These are phyloP conservation scores for Craseonycteris thonglongyai DNA, from an alignment of 2,113 vertebrate species.

Conservation along the genomic window DNA sequence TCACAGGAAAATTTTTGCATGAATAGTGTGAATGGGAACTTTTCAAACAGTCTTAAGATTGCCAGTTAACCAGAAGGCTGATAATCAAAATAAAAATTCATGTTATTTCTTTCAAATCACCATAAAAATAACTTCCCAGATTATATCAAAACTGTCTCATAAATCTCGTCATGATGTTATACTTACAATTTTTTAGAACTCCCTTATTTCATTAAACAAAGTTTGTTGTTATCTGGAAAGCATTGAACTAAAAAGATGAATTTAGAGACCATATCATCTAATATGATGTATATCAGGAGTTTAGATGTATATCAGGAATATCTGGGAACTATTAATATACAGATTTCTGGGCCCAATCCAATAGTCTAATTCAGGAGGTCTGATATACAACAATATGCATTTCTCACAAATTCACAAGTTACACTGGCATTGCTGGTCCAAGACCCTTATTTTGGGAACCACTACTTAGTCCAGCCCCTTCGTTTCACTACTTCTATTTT, in stretches of 20 bases:
- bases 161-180: slow-evolving; percentile 1
- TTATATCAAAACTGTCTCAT: neutral
- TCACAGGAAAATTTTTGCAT: neutral
- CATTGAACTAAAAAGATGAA: neutral
- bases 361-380: neutral
- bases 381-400: neutral
- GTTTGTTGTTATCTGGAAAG: neutral
- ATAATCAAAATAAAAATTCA: slow-evolving; percentile 36
- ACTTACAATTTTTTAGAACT: neutral
- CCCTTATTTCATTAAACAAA: neutral
- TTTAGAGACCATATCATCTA: neutral
- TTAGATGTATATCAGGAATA: neutral
- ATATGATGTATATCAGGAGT: neutral
- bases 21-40: neutral
- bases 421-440: neutral
- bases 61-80: neutral
- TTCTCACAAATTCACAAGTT: neutral
- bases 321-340: neutral
- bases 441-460: neutral
- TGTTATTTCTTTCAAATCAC: slow-evolving; percentile 23
- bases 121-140: neutral
- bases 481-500: neutral
- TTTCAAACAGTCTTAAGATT: slow-evolving; percentile 18
- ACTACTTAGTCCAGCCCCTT: neutral
- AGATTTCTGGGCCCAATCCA: neutral